These are phyloP conservation scores for Teleiodes luculella DNA, from an alignment of 2,888 invertebrate species.

Conservation along the genomic window DNA sequence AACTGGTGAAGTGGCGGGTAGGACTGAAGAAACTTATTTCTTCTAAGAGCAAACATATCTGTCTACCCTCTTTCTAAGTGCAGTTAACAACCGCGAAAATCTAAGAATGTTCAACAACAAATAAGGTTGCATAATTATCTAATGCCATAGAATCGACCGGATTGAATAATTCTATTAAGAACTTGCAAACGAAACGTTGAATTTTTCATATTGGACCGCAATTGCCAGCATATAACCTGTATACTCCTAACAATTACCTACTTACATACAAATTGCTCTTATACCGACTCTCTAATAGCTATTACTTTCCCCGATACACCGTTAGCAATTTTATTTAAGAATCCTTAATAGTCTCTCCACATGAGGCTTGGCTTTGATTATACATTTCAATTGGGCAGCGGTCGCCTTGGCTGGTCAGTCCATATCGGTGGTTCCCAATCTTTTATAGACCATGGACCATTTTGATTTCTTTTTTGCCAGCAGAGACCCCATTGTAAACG, in stretches of 20 bases:
- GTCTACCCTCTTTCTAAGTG: no score
- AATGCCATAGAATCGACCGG: not conserved
- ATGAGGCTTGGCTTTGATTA: constrained; percentile 38
- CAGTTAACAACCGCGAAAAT: no score
- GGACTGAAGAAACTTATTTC: no score
- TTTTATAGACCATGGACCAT: no score
- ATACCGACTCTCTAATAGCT: constrained; percentile 38
- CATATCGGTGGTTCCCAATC: no score
- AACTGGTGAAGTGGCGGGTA: no score
- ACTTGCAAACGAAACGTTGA: not conserved
- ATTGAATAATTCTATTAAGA: not conserved
- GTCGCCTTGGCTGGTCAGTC: constrained; percentile 37
- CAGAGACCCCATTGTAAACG: no score
- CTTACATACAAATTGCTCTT: constrained; percentile 57
- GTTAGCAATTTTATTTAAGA: constrained; percentile 60
- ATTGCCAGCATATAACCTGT: constrained; percentile 42
- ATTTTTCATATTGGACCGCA: constrained; percentile 47
- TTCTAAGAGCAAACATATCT: no score
- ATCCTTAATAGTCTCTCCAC: constrained; percentile 27
- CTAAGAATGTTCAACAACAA: no score
- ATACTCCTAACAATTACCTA: constrained; percentile 39
- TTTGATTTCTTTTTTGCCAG: no score
- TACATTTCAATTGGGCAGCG: constrained; percentile 50
- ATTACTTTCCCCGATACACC: constrained; percentile 40
- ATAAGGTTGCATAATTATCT: no score